phyloP scores from a whole-genome alignment of 2,888 invertebrate genomes.

The Acanthococcus lagerstroemiae region DNA sequence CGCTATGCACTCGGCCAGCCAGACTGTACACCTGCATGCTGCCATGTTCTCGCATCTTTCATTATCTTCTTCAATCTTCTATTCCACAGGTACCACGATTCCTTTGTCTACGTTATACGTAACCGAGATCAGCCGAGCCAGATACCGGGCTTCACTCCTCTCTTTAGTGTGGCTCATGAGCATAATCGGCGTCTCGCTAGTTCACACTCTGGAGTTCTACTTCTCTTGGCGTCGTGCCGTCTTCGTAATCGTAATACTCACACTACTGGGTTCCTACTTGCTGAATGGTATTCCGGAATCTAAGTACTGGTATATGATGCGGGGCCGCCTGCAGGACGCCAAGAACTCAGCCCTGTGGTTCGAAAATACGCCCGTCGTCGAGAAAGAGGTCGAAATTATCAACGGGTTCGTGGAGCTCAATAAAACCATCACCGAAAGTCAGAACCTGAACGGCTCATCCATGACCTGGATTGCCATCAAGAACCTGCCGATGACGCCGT shows the following conservation, averaged over 20 bases:
- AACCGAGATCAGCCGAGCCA: slow-evolving; percentile 4
- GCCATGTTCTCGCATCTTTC: too few species aligned
- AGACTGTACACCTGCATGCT: too few species aligned
- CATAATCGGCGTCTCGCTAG: slow-evolving; percentile 8
- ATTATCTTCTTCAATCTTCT: not conserved
- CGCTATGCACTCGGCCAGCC: too few species aligned
- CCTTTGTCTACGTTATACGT: not conserved
- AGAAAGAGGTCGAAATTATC: slow-evolving; percentile 9
- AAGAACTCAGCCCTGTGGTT: slow-evolving; percentile 1
- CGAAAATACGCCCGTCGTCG: not conserved
- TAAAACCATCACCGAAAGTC: not conserved
- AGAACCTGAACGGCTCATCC: not conserved
- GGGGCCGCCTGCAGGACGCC: slow-evolving; percentile 1
- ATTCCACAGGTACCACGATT: not conserved
- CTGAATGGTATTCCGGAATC: slow-evolving; percentile 5
- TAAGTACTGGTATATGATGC: slow-evolving; percentile 1
- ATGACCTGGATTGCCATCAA: not conserved
- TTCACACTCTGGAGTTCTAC: slow-evolving; percentile 2
- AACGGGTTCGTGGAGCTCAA: not conserved
- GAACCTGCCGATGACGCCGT: not conserved
- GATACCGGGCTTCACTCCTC: slow-evolving; percentile 8
- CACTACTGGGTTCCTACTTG: not conserved
- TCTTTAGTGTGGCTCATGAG: slow-evolving; percentile 8
- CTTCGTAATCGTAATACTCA: not conserved
- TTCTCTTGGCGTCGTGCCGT: slow-evolving; percentile 9